Evolutionary conservation across 2,113 vertebrate genomes (phyloP).

Genomic region (Verasper variegatus): DNA sequence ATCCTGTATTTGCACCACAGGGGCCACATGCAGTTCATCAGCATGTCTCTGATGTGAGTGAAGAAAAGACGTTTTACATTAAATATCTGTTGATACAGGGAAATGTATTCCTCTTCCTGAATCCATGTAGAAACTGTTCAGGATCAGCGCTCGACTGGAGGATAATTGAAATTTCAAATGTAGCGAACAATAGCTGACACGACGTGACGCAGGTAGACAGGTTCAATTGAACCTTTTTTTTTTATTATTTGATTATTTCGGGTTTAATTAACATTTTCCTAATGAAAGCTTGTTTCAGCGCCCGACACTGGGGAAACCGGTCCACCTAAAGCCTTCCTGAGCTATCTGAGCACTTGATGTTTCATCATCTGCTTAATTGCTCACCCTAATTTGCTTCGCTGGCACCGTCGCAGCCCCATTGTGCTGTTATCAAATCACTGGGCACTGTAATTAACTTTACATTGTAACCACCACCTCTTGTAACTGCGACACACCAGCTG

Average conservation of each 20-base stretch:
- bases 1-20: too few relatives aligned
- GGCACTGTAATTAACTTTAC: constrained; percentile 71
- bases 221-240: constrained; percentile 33
- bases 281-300: constrained; percentile 17
- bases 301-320: constrained; percentile 29
- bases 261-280: constrained; percentile 53
- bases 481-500: constrained; percentile 37
- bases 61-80: too few relatives aligned
- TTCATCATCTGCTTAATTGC: constrained; percentile 73
- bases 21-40: too few relatives aligned
- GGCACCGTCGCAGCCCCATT: constrained; percentile 61
- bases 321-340: constrained; percentile 32
- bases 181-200: constrained; percentile 9
- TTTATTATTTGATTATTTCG: constrained; percentile 17
- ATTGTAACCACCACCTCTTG: constrained; percentile 59
- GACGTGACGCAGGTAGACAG: constrained; percentile 26
- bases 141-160: constrained; percentile 10
- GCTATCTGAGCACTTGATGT: constrained; percentile 44
- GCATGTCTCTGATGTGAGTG: too few relatives aligned
- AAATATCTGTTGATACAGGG: background rate
- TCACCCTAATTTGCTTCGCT: constrained; percentile 64
- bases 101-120: background rate
- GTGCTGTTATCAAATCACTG: constrained; percentile 64
- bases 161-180: constrained; percentile 34
- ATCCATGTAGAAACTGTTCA: background rate